Conservation (phyloP, 2,797 vertebrate genomes). For the Tolypeutes matacus region DNA sequence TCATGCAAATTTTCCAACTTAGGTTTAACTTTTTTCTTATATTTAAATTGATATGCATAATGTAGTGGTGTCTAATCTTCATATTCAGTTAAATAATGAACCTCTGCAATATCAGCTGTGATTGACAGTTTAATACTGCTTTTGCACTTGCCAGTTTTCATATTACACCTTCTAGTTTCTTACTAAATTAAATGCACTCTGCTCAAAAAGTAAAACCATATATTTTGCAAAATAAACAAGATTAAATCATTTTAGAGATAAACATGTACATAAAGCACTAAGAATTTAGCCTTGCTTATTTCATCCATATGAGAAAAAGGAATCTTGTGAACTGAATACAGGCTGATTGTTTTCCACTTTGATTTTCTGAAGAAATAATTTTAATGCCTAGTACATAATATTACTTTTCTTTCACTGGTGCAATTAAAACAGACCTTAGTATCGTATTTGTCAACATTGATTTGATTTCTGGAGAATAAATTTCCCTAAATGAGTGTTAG, state of each 20-base stretch:
- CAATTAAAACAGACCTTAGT: conserved; percentile 84
- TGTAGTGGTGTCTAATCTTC: conserved; percentile 79
- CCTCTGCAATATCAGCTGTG: conserved; percentile 76
- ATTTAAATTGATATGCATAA: conserved; percentile 84
- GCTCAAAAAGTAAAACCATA: conserved; percentile 81
- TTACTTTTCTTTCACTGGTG: conserved; percentile 85
- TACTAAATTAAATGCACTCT: conserved; percentile 82
- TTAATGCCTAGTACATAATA: conserved; percentile 82
- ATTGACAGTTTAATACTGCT: conserved; percentile 81
- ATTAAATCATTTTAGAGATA: conserved; percentile 70
- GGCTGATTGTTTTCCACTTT: conserved; percentile 83
- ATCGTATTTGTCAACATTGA: conserved; percentile 71
- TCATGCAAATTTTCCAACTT: conserved; percentile 62
- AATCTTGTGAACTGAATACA: conserved; percentile 65
- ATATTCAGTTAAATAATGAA: conserved; percentile 85
- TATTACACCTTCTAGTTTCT: conserved; percentile 81
- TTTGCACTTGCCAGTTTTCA: conserved; percentile 82
- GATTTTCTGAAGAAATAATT: conserved; percentile 84
- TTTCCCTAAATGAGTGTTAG: conserved; percentile 83
- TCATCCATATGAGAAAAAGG: conserved; percentile 72
- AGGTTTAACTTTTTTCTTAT: conserved; percentile 83
- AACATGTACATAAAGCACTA: conserved; percentile 76
- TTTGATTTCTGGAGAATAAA: conserved; percentile 85
- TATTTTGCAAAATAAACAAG: conserved; percentile 53
- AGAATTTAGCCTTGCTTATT: conserved; percentile 80